Evolutionary conservation across 2,888 invertebrate species (phyloP), one percentile per base, ranked within the genome.

Genomic region (Campopleginae sp.): DNA sequence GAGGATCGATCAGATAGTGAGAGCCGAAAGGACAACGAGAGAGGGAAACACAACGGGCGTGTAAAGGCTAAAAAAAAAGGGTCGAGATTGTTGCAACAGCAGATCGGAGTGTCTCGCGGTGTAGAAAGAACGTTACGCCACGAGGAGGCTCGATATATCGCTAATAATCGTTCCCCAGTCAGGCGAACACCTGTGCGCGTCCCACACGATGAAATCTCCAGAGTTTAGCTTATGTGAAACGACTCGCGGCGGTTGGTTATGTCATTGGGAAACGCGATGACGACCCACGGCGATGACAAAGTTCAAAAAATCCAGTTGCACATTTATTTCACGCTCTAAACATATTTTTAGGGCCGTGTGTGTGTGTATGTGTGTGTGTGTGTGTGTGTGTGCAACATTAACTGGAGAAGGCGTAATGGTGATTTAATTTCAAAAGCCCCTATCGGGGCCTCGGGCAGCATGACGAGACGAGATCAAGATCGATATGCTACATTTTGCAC

Each of bases 141-240:
- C 82, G 81, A 51, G 58, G 12, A 65, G 44, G 70, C 46, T 48
- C 66, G 42, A 66, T 58, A 79, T 74, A 77, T 80, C 48, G 80
- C 76, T 85, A 77, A 79, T 86, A 86, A 86, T 84, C 81, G 75
- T 84, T 66, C 44, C 27, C 51, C 86, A 85, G 83, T 86, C 86
- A 86, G 87, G 86, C 84, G 84, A 89, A 91, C 92, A 92, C 92
- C 92, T 92, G 92, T 90, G 87, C 87, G 85, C 86, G 89, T 92
- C 91, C 90, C 92, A 92, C 92, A 90, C 89, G 87, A 88, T 88
- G 86, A 79, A 86, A 86, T 87, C 80, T 61, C 80, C 46, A 46
- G 77, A 19, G 68, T 31, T 54, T 58, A 79, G 78, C 66, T 85
- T 72, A 76, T 80, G 71, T 71, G 63, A 75, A 79, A 66, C 54